Base-by-base conservation (phyloP, 2,888 invertebrate genomes). In the Agrochola macilenta region DNA sequence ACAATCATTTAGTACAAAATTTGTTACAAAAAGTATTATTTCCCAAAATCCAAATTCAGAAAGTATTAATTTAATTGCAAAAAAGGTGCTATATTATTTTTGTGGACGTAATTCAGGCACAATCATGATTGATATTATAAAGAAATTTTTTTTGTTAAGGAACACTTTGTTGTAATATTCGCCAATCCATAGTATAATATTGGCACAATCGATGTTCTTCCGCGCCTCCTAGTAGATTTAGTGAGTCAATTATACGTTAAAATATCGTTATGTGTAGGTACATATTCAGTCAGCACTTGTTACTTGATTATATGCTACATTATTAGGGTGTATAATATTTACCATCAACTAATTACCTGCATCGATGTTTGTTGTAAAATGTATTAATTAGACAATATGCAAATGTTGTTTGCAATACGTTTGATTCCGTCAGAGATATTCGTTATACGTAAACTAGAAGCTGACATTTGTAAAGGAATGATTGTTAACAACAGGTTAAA, bases 1-100 rank as follows among this genome's bases (percentile, higher is more conserved):
- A 94, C 92, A 91, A 93, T 93, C 94, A 86, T 93, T 94, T 95
- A 96, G 96, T 96, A 96, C 96, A 96, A 96, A 96, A 96, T 93
- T 94, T 90, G 88, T 93, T 92, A 93, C 91, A 92, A 94, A 94
- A 95, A 96, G 95, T 96, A 96, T 96, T 96, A 96, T 95, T 95
- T 94, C 94, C 93, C 93, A 95, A 95, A 94, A 94, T 95, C 91
- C 86, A 93, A 95, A 96, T 95, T 95, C 94, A 92, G 93, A 94
- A 93, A 96, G 96, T 96, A 96, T 96, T 96, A 96, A 93, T 91
- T 91, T 91, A 92, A 92, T 93, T 93, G 91, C 92, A 92, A 92
- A 91, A 58, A 94, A 88, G 93, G 94, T 94, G 94, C 94, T 95
- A 94, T 90, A 89, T 90, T 89, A 89, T 90, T 91, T 90, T 89